phyloP scores from a whole-genome alignment of 2,888 invertebrate species.

The Trichopoda pennipes region DNA sequence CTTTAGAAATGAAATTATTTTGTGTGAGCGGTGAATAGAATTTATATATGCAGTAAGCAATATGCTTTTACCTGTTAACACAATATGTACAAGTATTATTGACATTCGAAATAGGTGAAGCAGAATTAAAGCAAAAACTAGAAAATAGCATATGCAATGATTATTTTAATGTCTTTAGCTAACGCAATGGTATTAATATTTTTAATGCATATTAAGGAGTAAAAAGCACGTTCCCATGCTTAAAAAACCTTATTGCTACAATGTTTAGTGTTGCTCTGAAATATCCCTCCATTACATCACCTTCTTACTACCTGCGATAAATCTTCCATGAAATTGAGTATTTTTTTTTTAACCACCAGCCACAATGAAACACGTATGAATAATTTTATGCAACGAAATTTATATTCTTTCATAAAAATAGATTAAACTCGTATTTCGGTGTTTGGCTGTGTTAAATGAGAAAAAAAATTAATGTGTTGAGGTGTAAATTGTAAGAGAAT shows the following conservation, averaged over 20 bases:
- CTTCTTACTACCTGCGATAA: slow-evolving; percentile 9
- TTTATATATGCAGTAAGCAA: too few relatives aligned
- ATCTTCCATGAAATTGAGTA: slow-evolving; percentile 41
- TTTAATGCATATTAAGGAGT: not conserved
- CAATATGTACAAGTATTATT: too few relatives aligned
- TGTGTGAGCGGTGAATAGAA: too few relatives aligned
- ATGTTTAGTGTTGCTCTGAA: not conserved
- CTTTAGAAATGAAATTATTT: too few relatives aligned
- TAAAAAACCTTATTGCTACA: not conserved
- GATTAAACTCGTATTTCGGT: not conserved
- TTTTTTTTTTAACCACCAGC: slow-evolving; percentile 29
- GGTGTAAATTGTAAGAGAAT: slow-evolving; percentile 30
- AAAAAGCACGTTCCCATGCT: not conserved
- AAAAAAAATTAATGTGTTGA: slow-evolving; percentile 25
- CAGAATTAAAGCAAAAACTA: too few relatives aligned
- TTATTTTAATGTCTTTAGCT: too few relatives aligned
- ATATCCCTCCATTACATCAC: not conserved
- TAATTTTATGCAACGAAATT: slow-evolving; percentile 40
- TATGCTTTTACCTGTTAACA: too few relatives aligned
- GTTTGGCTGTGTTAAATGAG: not conserved
- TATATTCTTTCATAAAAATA: slow-evolving; percentile 9
- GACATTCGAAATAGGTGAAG: too few relatives aligned
- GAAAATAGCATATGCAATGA: too few relatives aligned
- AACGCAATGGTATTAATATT: too few relatives aligned
- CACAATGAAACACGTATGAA: slow-evolving; percentile 57